These are phyloP conservation scores for Andrena haemorrhoa DNA, from an alignment of 2,888 invertebrate species.

Conservation along the genomic window DNA sequence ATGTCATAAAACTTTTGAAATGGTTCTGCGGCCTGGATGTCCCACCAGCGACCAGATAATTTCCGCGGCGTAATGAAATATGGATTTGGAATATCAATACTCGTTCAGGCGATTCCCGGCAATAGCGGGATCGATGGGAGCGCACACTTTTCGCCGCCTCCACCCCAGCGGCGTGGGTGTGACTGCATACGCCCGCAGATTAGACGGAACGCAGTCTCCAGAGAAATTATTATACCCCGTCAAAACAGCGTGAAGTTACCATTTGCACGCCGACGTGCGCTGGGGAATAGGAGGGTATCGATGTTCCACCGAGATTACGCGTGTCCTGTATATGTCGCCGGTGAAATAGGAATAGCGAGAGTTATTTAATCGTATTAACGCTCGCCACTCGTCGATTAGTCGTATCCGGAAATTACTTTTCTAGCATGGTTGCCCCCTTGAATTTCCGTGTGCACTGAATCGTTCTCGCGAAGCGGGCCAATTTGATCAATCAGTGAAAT, in stretches of 20 bases:
- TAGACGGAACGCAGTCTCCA: constrained; percentile 52
- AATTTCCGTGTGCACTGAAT: not conserved
- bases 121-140: constrained; percentile 31
- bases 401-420: not conserved
- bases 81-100: constrained; percentile 42
- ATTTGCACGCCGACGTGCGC: constrained; percentile 39
- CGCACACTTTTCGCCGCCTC: constrained; percentile 22
- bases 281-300: constrained; percentile 55
- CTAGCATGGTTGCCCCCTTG: not conserved
- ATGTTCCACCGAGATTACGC: constrained; percentile 28
- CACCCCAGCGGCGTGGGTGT: not conserved
- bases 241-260: constrained; percentile 64
- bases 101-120: constrained; percentile 17
- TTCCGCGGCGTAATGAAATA: constrained; percentile 52
- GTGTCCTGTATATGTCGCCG: not conserved
- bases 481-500: no score
- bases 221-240: constrained; percentile 72
- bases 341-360: constrained; percentile 32
- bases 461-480: no score
- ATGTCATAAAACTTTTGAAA: constrained; percentile 39
- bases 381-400: constrained; percentile 17
- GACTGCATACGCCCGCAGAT: constrained; percentile 15
- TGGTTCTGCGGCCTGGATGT: not conserved
- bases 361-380: constrained; percentile 35
- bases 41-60: constrained; percentile 28